Conservation (phyloP, 2,113 vertebrate species). For the Meriones unguiculatus region DNA sequence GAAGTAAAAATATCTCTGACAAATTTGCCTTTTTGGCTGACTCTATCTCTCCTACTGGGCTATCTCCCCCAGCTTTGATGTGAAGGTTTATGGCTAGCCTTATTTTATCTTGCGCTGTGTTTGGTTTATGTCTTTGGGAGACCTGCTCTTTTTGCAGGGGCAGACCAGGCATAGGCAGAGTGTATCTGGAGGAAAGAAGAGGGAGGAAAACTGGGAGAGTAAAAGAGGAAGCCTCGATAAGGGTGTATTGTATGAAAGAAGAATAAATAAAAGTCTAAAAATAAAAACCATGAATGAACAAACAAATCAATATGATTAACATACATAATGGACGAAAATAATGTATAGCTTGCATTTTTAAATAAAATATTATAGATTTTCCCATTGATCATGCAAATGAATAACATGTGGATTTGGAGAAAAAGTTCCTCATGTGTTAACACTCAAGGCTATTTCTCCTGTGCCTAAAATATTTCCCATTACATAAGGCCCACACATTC, state of each 20-base stretch:
- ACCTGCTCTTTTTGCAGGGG: neutral
- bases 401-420: neutral
- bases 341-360: neutral
- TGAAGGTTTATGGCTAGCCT: neutral
- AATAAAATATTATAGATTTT: neutral
- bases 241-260: neutral
- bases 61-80: neutral
- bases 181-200: neutral
- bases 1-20: neutral
- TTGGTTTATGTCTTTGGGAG: neutral
- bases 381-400: neutral
- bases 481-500: neutral
- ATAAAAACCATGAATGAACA: neutral
- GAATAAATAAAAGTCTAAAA: neutral
- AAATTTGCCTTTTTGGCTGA: neutral
- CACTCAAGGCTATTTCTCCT: neutral
- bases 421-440: neutral
- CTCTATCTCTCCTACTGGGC: too few species aligned
- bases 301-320: neutral
- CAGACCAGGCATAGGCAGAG: neutral
- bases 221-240: too few species aligned
- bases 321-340: neutral
- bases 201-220: accelerated
- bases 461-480: neutral
- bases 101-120: neutral